These are phyloP conservation scores for Homalodisca vitripennis DNA, from an alignment of 1,140 invertebrate species.

Conservation along the genomic window DNA sequence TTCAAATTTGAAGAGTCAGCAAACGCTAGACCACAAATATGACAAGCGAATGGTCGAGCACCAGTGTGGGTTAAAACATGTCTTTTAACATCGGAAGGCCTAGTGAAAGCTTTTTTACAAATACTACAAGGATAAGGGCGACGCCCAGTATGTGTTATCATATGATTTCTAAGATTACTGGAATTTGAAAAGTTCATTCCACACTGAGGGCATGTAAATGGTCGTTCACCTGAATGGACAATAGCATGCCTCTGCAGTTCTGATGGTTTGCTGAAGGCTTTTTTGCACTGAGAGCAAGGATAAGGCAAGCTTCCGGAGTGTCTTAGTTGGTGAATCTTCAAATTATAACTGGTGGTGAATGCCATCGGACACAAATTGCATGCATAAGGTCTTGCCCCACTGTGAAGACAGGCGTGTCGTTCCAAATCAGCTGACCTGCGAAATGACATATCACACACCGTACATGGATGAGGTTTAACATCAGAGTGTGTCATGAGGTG, in stretches of 20 bases:
- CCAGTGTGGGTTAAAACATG: constrained; percentile 49
- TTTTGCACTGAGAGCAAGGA: constrained; percentile 57
- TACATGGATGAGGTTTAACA: neutral
- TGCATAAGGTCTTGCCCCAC: neutral
- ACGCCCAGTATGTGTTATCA: constrained; percentile 60
- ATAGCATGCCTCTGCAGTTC: constrained; percentile 40
- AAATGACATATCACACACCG: neutral
- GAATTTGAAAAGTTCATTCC: constrained; percentile 50
- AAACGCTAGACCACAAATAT: constrained; percentile 40
- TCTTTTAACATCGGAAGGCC: constrained; percentile 59
- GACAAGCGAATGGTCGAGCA: constrained; percentile 39
- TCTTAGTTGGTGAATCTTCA: neutral
- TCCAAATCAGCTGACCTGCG: neutral
- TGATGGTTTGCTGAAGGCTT: constrained; percentile 47
- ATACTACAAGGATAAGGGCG: constrained; percentile 62
- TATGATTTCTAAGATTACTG: constrained; percentile 59
- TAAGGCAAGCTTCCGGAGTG: constrained; percentile 50
- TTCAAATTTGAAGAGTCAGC: constrained; percentile 41
- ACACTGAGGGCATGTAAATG: constrained; percentile 69
- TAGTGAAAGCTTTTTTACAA: constrained; percentile 60
- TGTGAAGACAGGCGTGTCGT: neutral
- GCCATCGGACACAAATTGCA: neutral
- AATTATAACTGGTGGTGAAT: neutral
- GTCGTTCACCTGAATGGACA: constrained; percentile 58
- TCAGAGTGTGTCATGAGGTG: neutral